Percentiles rank a stretch among this genome's conserved stretches.
Evolutionary conservation across 2,888 invertebrate species (phyloP).

Genomic region (Erebia epiphron): DNA sequence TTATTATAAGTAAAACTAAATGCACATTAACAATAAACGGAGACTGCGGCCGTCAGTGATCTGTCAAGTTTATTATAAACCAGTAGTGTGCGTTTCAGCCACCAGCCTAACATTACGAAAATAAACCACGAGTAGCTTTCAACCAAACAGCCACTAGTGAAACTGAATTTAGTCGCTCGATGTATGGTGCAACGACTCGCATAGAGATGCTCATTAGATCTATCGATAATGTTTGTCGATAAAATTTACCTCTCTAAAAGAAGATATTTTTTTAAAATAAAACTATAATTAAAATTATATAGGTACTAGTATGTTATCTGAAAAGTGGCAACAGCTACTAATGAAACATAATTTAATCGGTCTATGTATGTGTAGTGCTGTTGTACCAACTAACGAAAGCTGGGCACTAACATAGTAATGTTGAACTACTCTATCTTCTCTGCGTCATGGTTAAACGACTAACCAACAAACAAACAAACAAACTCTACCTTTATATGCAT

Average conservation of each 20-base stretch:
- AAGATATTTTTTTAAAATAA: too few relatives aligned
- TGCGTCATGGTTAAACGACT: too few relatives aligned
- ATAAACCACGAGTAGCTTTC: constrained; percentile 58
- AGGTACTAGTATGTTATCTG: too few relatives aligned
- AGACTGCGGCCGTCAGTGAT: constrained; percentile 19
- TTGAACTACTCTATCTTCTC: too few relatives aligned
- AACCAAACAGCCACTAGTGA: constrained; percentile 62
- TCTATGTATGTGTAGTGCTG: neutral
- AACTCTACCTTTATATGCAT: constrained; percentile 37
- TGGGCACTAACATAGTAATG: too few relatives aligned
- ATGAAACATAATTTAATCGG: constrained; percentile 73
- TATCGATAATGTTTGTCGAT: constrained; percentile 33
- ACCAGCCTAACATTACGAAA: constrained; percentile 60
- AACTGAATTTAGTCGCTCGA: constrained; percentile 68
- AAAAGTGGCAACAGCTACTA: constrained; percentile 42
- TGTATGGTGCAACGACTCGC: constrained; percentile 67
- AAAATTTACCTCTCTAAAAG: constrained; percentile 16
- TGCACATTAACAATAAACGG: constrained; percentile 9
- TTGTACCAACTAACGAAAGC: too few relatives aligned
- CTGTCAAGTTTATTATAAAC: constrained; percentile 39
- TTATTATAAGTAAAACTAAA: constrained; percentile 1
- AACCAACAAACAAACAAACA: constrained; percentile 44
- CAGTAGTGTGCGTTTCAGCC: constrained; percentile 37
- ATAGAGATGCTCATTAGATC: constrained; percentile 54
- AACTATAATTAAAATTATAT: too few relatives aligned